A percentile compares a stretch with the other conserved stretches of the same genome.
These are phyloP conservation scores for Conus ventricosus DNA, from an alignment of 1,140 invertebrate species.

Conservation along the genomic window DNA sequence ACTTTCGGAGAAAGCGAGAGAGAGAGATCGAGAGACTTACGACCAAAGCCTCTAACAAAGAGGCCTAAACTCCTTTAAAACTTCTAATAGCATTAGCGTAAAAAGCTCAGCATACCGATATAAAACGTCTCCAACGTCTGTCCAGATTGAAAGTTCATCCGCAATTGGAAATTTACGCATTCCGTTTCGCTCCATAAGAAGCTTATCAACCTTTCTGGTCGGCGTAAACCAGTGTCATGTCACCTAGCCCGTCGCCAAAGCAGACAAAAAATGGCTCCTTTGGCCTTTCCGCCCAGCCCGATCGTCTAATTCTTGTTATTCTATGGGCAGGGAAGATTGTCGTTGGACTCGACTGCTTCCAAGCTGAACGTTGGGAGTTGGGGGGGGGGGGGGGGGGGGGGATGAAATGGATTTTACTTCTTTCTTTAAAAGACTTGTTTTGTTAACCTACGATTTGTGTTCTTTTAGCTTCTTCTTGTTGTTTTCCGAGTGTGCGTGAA, in stretches of 20 bases:
- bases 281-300: not conserved
- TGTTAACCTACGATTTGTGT: not conserved
- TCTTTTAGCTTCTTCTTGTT: not conserved
- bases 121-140: conserved; percentile 26
- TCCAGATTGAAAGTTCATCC: conserved; percentile 32
- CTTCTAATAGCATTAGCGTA: conserved; percentile 28
- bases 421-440: not conserved
- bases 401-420: not conserved
- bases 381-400: not conserved
- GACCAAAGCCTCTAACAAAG: conserved; percentile 12
- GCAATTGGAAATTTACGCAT: conserved; percentile 30
- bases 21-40: conserved; percentile 12
- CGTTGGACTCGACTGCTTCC: not conserved
- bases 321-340: not conserved
- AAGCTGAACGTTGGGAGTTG: not conserved
- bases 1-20: not conserved
- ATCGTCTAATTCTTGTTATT: conserved; percentile 13
- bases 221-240: conserved; percentile 28
- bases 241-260: not conserved
- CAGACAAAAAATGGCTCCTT: conserved; percentile 27
- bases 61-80: conserved; percentile 22
- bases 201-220: conserved; percentile 26
- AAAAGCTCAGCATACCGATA: conserved; percentile 17
- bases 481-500: too few species aligned
- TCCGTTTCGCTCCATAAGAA: conserved; percentile 25